Conservation (phyloP, 2,888 invertebrate genomes). For the Drosophila siamana region DNA sequence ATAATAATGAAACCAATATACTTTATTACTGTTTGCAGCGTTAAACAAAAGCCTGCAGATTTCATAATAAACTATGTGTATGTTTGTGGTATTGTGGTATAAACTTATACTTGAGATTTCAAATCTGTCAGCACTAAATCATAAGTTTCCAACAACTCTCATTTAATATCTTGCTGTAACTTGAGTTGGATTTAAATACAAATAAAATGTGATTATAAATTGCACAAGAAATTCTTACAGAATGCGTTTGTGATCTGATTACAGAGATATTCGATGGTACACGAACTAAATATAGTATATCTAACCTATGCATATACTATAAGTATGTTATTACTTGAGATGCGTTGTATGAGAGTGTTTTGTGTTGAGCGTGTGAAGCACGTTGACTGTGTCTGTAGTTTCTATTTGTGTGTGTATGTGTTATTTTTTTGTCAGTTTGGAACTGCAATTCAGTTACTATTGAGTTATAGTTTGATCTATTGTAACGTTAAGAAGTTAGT, state of each 20-base stretch:
- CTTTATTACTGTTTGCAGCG: conserved; percentile 18
- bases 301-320: conserved; percentile 16
- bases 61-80: conserved; percentile 15
- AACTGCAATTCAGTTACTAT: conserved; percentile 76
- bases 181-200: conserved; percentile 32
- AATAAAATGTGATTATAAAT: conserved; percentile 48
- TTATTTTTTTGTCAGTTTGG: conserved; percentile 58
- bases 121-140: conserved; percentile 52
- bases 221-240: conserved; percentile 76
- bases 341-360: conserved; percentile 26
- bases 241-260: conserved; percentile 50
- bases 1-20: conserved; percentile 53
- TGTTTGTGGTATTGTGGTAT: conserved; percentile 6
- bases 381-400: conserved; percentile 75
- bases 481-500: conserved; percentile 51
- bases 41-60: conserved; percentile 24
- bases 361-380: conserved; percentile 47
- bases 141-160: conserved; percentile 33
- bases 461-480: conserved; percentile 68
- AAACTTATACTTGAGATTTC: conserved; percentile 55
- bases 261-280: conserved; percentile 28
- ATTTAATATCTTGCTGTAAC: conserved; percentile 18
- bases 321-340: conserved; percentile 16
- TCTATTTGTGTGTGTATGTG: conserved; percentile 49
- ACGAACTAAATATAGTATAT: conserved; percentile 20